Base-by-base conservation (phyloP, 92 coral and sea anemone genomes). In the Epizoanthus fatuus region DNA sequence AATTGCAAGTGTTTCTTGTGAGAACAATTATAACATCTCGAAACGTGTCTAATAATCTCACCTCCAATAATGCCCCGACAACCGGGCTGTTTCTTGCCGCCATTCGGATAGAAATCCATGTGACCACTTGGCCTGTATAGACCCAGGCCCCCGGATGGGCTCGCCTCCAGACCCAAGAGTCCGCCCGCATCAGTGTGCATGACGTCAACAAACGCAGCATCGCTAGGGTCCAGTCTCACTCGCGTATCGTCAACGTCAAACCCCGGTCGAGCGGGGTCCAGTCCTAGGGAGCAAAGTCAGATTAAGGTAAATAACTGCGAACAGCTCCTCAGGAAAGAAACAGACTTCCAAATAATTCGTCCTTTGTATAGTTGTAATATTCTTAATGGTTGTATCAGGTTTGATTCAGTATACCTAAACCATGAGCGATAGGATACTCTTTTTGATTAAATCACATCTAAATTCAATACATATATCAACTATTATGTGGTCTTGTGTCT, bases 41-140 rank as follows among this genome's bases (percentile, higher is more conserved):
- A 29, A 15, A 10, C n/a, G 44, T 14, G 69, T 15, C 15, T 7
- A 35, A 29, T 64, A 5, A 16, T 14, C 84, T 88, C 44, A 88
- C 92, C 71, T 75, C 70, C 86, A 22, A 88, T n/a, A 15, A 94
- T 64, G n/a, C 92, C 86, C 4, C 16, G 87, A 68, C 99, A 97
- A 13, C 98, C 99, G 13, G 98, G 98, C 82, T 97, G 99, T 15
- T 90, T 63, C 70, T 93, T 80, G 32, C 99, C 99, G 15, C 98
- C 99, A 78, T 97, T 97, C 3, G 99, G 99, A 40, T 97, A 97
- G 57, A 95, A 95, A 84, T 97, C 99, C 73, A 97, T 92, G 90
- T 97, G 94, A 81, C 99, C 99, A 51, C 95, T 85, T 20, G 91
- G 93, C 14, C 97, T 90, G 66, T 76, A 74, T 25, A 95, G 89